phyloP scores from a whole-genome alignment of 2,888 invertebrate genomes.

The Epinotia nisella region DNA sequence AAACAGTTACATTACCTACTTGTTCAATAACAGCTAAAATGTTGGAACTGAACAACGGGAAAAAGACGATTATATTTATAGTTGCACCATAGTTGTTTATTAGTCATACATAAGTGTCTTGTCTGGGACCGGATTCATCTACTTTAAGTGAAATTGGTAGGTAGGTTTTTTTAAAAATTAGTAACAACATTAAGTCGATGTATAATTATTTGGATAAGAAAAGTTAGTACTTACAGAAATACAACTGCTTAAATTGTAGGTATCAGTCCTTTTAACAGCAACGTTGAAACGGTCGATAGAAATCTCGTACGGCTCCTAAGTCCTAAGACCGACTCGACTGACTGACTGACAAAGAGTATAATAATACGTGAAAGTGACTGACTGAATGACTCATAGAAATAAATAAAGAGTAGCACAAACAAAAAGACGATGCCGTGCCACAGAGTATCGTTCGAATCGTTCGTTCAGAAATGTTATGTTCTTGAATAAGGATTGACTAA shows the following conservation, averaged over 20 bases:
- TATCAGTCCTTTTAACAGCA: not conserved
- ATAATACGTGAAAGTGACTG: too few relatives aligned
- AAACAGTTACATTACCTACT: too few relatives aligned
- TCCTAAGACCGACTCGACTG: too few relatives aligned
- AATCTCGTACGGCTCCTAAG: too few relatives aligned
- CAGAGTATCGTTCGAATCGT: slow-evolving; percentile 5
- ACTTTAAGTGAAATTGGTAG: not conserved
- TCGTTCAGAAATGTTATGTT: slow-evolving; percentile 29
- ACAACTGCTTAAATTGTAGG: not conserved
- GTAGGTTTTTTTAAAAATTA: not conserved
- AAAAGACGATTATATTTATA: not conserved
- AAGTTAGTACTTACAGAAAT: slow-evolving; percentile 10
- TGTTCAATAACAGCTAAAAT: not conserved
- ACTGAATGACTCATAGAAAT: not conserved
- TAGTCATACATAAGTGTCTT: not conserved
- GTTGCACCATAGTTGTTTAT: not conserved
- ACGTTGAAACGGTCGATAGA: not conserved
- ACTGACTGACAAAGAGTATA: too few relatives aligned
- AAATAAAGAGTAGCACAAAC: not conserved
- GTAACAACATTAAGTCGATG: not conserved
- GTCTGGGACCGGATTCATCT: not conserved
- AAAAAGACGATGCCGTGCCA: slow-evolving; percentile 2
- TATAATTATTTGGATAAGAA: not conserved
- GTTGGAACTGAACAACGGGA: not conserved
- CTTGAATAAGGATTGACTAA: not conserved